phyloP scores from a whole-genome alignment of 1,140 invertebrate genomes.

The Tetragnatha versicolor region DNA sequence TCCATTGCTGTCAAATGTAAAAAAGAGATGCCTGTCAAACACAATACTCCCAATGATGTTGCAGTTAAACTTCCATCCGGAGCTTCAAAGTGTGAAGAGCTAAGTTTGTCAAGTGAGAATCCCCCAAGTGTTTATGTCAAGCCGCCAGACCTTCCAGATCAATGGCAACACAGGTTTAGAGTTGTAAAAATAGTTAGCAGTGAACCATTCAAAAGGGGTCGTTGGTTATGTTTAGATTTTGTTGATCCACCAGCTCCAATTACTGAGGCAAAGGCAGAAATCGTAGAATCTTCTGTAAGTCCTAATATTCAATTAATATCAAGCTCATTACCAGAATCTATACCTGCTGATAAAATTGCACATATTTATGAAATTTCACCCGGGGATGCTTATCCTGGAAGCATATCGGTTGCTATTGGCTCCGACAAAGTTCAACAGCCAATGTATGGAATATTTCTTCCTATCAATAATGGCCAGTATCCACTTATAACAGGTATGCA shows the following conservation, averaged over 20 bases:
- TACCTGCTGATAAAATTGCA: conserved; percentile 44
- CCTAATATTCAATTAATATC: conserved; percentile 12
- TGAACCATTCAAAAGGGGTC: conserved; percentile 89
- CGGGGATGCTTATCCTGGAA: conserved; percentile 33
- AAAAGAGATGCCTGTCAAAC: conserved; percentile 19
- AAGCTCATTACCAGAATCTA: conserved; percentile 15
- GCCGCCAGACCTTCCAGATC: conserved; percentile 51
- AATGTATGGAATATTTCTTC: conserved; percentile 55
- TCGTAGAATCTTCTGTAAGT: conserved; percentile 17
- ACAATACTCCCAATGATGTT: conserved; percentile 13
- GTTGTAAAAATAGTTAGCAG: conserved; percentile 96
- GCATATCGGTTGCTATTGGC: conserved; percentile 43
- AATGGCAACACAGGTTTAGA: conserved; percentile 76
- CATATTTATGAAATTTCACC: conserved; percentile 57
- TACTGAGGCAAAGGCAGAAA: conserved; percentile 40
- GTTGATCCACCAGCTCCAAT: conserved; percentile 74
- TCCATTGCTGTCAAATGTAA: conserved; percentile 44
- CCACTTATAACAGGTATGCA: conserved; percentile 47
- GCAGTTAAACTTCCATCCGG: conserved; percentile 37
- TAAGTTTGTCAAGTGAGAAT: conserved; percentile 16
- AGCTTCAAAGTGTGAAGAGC: conserved; percentile 35
- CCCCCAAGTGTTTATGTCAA: conserved; percentile 6
- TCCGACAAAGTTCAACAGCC: conserved; percentile 38
- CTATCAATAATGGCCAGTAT: conserved; percentile 48
- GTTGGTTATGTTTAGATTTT: conserved; percentile 96